phyloP scores from a whole-genome alignment of 2,797 vertebrate species.

The Pagetopsis macropterus region DNA sequence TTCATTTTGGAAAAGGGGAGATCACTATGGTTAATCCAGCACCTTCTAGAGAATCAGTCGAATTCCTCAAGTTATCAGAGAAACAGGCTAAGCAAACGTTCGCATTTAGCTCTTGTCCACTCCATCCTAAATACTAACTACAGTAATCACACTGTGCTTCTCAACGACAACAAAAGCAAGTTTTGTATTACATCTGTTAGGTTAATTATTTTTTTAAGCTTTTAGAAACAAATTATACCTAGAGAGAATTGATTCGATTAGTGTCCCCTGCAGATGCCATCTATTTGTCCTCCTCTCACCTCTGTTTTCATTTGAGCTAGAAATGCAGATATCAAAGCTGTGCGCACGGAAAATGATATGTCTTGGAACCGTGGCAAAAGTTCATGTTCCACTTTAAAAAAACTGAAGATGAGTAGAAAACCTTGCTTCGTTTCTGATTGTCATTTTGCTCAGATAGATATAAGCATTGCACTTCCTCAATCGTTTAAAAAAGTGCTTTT shows the following conservation, averaged over 20 bases:
- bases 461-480: conserved; percentile 61
- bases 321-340: conserved; percentile 26
- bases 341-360: neutral
- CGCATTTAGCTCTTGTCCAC: no score
- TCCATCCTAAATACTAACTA: no score
- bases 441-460: conserved; percentile 39
- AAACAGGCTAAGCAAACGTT: no score
- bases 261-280: neutral
- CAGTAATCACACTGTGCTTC: no score
- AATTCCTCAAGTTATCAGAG: no score
- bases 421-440: conserved; percentile 13
- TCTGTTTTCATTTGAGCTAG: conserved; percentile 11
- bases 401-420: conserved; percentile 26
- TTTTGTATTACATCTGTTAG: no score
- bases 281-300: neutral
- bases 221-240: neutral
- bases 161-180: no score
- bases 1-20: no score
- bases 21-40: no score
- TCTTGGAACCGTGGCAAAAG: conserved; percentile 3
- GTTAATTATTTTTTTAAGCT: neutral
- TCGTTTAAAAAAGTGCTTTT: conserved; percentile 46
- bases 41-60: no score
- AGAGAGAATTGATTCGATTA: neutral
- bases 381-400: conserved; percentile 5